Evolutionary conservation across 1,140 invertebrate species (phyloP), one percentile per base, ranked within the genome.

Genomic region (Drosophila lacteicornis): DNA sequence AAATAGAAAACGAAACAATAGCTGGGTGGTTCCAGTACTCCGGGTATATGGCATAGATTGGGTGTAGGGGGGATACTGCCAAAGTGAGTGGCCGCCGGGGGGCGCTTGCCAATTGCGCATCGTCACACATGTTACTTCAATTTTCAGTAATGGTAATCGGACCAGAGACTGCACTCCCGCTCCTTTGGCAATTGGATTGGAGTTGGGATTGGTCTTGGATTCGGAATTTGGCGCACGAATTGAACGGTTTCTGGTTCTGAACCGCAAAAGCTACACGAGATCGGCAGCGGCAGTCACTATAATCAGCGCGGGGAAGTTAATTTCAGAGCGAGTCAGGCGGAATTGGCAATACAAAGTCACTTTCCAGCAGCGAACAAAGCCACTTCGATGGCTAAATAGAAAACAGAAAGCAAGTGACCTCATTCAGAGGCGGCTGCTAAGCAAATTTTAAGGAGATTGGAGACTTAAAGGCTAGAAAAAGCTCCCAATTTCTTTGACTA

Each of bases 1-100:
- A 84, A 88, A 88, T 88, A 88, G 84, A 90, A 88, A 87, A 88
- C 84, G 85, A 87, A 88, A 88, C 85, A 87, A 80, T 84, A 68
- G 51, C 43, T 50, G 58, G 47, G 55, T 53, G 33, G 43, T 42
- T 42, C 22, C 50, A n/a, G 30, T 17, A 43, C 27, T 17, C 13
- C 22, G 36, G 59, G 13, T 40, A 46, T 57, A 30, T 66, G 47
- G 56, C 25, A 33, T 33, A 6, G 27, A 53, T 36, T 17, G 5
- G 6, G 27, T 6, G 5, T 49, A 40, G 49, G n/a, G 58, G 62
- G 40, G 30, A 22, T 30, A 36, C 9, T 59, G 22, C 67, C 13
- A 22, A 38, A 71, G 46, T 50, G 63, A 79, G 78, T 69, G 70
- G 74, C 65, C 82, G 79, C 82, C 82, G 60, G 82, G 66, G 82